Percentiles rank a stretch among this genome's conserved stretches.
phyloP scores from a whole-genome alignment of 2,888 invertebrate species.

The Diplolepis rosae region DNA sequence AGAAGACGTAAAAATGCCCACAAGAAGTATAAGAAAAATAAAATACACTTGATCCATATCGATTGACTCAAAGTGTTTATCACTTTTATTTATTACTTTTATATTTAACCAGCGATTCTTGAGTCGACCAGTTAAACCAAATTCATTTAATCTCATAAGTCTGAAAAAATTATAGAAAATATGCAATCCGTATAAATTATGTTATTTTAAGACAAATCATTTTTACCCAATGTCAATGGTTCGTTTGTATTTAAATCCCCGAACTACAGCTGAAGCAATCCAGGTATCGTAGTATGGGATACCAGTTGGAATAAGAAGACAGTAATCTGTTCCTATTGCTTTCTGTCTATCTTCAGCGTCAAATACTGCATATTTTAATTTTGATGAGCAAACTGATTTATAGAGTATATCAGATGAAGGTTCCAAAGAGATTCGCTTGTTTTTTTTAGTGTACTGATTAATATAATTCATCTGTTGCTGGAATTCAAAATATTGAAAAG shows the following conservation, averaged over 20 bases:
- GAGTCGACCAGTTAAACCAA: slow-evolving; percentile 38
- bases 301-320: slow-evolving; percentile 34
- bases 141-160: slow-evolving; percentile 40
- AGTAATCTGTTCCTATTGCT: slow-evolving; percentile 31
- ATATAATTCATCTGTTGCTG: not conserved
- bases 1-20: slow-evolving; percentile 26
- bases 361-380: slow-evolving; percentile 37
- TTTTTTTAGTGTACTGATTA: not conserved
- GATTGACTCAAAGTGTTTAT: slow-evolving; percentile 39
- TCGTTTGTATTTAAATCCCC: slow-evolving; percentile 40
- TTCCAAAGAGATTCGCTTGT: slow-evolving; percentile 23
- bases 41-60: slow-evolving; percentile 37
- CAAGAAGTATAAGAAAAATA: slow-evolving; percentile 31
- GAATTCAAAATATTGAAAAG: not conserved
- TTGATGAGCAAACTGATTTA: slow-evolving; percentile 32
- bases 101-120: slow-evolving; percentile 41
- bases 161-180: slow-evolving; percentile 17
- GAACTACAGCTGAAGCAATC: slow-evolving; percentile 40
- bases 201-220: not conserved
- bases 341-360: slow-evolving; percentile 42
- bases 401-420: slow-evolving; percentile 16
- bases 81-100: slow-evolving; percentile 30
- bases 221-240: slow-evolving; percentile 43
- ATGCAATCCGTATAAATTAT: not conserved
- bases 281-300: slow-evolving; percentile 38